Conservation (phyloP, 2,797 vertebrate species). For the Holocentrus rufus region DNA sequence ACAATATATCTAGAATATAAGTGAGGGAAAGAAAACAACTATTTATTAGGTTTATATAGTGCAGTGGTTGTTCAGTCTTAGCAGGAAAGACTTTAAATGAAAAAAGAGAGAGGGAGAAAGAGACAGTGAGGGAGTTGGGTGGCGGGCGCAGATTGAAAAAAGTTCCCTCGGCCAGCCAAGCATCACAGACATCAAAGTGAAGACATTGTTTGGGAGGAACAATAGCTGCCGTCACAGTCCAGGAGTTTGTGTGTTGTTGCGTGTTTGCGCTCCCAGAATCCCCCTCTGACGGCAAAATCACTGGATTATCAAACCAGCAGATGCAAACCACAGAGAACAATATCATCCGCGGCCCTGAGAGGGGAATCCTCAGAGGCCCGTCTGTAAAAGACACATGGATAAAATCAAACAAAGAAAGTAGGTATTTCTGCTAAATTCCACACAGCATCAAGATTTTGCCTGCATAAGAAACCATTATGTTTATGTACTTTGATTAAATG, state of each 20-base stretch:
- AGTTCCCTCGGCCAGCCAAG: slow-evolving; percentile 81
- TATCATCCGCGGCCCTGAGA: slow-evolving; percentile 64
- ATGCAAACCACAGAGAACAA: slow-evolving; percentile 80
- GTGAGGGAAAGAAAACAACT: slow-evolving; percentile 3
- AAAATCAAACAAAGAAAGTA: slow-evolving; percentile 65
- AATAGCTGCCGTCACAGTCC: slow-evolving; percentile 90
- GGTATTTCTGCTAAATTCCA: slow-evolving; percentile 21
- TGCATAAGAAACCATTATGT: too few relatives aligned
- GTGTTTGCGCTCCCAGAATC: slow-evolving; percentile 82
- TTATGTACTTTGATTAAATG: too few relatives aligned
- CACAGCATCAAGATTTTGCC: neutral
- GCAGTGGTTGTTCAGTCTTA: slow-evolving; percentile 24
- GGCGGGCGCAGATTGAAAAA: slow-evolving; percentile 69
- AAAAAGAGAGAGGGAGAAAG: neutral
- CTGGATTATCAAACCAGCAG: slow-evolving; percentile 85
- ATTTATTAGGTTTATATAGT: slow-evolving; percentile 15
- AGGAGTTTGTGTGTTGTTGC: slow-evolving; percentile 87
- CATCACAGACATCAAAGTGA: slow-evolving; percentile 92
- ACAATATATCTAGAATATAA: too few relatives aligned
- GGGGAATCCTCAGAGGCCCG: slow-evolving; percentile 67
- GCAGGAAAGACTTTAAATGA: slow-evolving; percentile 6
- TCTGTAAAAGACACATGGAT: slow-evolving; percentile 50
- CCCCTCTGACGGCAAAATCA: slow-evolving; percentile 81
- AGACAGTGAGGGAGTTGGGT: slow-evolving; percentile 43
- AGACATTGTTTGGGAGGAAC: slow-evolving; percentile 92